phyloP scores from a whole-genome alignment of 2,797 vertebrate species.

The Sebastes oblongus region DNA sequence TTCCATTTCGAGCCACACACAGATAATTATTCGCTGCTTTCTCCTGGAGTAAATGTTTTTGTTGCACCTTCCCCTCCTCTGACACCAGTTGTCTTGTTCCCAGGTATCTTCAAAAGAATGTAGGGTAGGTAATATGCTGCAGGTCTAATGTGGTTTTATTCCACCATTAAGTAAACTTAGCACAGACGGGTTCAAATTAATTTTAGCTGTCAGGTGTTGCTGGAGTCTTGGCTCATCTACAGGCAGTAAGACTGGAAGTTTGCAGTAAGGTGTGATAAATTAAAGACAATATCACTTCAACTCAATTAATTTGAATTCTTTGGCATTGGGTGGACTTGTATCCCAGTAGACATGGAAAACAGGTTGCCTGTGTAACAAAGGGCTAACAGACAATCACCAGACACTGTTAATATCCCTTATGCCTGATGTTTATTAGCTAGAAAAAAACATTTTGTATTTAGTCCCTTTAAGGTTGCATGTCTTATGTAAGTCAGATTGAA shows the following conservation, averaged over 20 bases:
- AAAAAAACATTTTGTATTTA: too few species aligned
- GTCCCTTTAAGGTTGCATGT: neutral
- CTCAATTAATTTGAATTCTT: neutral
- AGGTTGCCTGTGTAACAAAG: too few species aligned
- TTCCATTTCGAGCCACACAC: constrained; percentile 69
- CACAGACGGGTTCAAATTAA: neutral
- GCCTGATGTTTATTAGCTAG: too few species aligned
- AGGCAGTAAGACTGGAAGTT: neutral
- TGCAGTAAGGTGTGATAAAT: neutral
- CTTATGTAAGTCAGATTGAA: neutral
- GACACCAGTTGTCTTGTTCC: constrained; percentile 58
- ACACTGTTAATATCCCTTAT: too few species aligned
- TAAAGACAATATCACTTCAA: neutral
- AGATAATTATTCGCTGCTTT: constrained; percentile 72
- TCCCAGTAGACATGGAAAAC: too few species aligned
- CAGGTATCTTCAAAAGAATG: constrained; percentile 27
- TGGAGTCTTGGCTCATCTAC: neutral
- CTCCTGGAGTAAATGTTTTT: constrained; percentile 70
- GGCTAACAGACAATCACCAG: too few species aligned
- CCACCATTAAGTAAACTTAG: neutral
- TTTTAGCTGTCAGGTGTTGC: neutral
- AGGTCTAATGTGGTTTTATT: neutral
- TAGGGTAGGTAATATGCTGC: neutral
- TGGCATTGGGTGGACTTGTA: neutral
- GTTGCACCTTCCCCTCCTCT: constrained; percentile 50